Conservation (phyloP, 2,888 invertebrate genomes). For the Keiferia lycopersicella region DNA sequence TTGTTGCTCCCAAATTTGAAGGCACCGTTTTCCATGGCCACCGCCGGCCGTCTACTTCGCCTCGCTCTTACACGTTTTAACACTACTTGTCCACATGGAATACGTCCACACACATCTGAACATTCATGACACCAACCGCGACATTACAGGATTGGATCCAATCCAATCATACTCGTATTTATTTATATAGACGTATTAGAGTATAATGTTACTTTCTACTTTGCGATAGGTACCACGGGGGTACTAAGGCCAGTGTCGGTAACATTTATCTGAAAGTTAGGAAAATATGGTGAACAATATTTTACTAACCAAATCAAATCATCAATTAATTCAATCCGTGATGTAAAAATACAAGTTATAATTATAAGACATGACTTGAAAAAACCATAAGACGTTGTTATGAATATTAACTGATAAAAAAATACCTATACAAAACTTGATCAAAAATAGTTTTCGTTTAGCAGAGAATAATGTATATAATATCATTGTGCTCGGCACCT, state of each 20-base stretch:
- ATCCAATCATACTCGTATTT: too few relatives aligned
- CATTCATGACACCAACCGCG: slow-evolving; percentile 22
- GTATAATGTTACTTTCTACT: slow-evolving; percentile 25
- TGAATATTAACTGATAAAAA: too few relatives aligned
- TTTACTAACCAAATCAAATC: too few relatives aligned
- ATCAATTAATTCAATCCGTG: too few relatives aligned
- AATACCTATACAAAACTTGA: too few relatives aligned
- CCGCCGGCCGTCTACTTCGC: slow-evolving; percentile 65
- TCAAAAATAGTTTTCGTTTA: too few relatives aligned
- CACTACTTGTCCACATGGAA: slow-evolving; percentile 54
- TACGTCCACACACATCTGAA: slow-evolving; percentile 38
- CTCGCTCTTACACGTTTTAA: slow-evolving; percentile 49
- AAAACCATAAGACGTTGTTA: too few relatives aligned
- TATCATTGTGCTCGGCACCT: too few relatives aligned
- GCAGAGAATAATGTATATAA: too few relatives aligned
- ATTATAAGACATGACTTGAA: too few relatives aligned
- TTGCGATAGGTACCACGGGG: slow-evolving; percentile 14
- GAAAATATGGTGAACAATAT: too few relatives aligned
- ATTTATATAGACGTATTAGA: background rate
- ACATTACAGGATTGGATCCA: background rate
- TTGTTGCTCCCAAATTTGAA: slow-evolving; percentile 82
- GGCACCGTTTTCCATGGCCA: slow-evolving; percentile 82
- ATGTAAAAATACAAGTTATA: too few relatives aligned
- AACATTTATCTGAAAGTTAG: slow-evolving; percentile 16
- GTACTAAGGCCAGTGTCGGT: slow-evolving; percentile 19